Percentiles rank a stretch among this genome's conserved stretches.
Evolutionary conservation across 2,888 invertebrate genomes (phyloP).

Genomic region (Melinopterus prodromus): DNA sequence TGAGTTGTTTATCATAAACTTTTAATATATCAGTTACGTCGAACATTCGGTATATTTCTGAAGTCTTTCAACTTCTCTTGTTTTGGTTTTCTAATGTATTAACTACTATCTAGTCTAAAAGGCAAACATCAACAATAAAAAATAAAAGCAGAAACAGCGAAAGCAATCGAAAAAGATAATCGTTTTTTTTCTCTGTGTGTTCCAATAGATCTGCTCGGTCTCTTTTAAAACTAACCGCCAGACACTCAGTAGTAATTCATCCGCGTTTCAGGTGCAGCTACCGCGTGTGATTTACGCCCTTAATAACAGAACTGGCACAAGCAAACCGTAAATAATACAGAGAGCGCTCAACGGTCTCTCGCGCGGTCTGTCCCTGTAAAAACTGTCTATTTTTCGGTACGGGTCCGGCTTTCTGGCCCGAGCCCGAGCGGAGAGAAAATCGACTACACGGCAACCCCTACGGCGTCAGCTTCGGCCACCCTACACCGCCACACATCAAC

Average conservation of each 20-base stretch:
- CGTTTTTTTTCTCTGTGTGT: too few relatives aligned
- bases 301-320: slow-evolving; percentile 48
- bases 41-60: too few relatives aligned
- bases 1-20: too few relatives aligned
- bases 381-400: slow-evolving; percentile 24
- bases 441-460: neutral
- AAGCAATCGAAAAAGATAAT: too few relatives aligned
- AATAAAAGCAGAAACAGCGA: too few relatives aligned
- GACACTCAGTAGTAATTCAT: slow-evolving; percentile 29
- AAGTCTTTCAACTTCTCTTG: too few relatives aligned
- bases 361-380: slow-evolving; percentile 5
- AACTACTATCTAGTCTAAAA: too few relatives aligned
- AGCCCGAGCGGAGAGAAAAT: neutral
- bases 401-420: slow-evolving; percentile 19
- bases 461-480: neutral
- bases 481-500: slow-evolving; percentile 17
- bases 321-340: slow-evolving; percentile 48
- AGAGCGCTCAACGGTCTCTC: neutral
- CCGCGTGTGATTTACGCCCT: slow-evolving; percentile 47
- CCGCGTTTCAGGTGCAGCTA: slow-evolving; percentile 37
- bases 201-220: neutral
- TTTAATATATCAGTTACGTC: too few relatives aligned
- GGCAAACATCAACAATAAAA: too few relatives aligned
- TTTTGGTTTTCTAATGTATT: too few relatives aligned
- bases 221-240: slow-evolving; percentile 10